Evolutionary conservation across 2,888 invertebrate genomes (phyloP).

Genomic region (Piscicola geometra): DNA sequence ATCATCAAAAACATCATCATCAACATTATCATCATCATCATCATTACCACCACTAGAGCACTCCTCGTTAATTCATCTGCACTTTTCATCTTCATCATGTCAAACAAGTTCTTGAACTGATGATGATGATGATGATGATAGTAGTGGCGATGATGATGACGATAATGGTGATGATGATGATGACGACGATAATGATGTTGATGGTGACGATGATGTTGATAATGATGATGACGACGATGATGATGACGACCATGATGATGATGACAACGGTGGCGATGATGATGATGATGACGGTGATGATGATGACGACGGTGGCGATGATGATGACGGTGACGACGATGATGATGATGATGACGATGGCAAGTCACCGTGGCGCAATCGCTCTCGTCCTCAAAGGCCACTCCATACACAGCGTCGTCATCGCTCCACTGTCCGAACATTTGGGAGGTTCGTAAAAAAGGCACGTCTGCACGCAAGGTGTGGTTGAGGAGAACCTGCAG

Average conservation of each 20-base stretch:
- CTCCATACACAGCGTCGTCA: neutral
- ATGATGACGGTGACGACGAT: slow-evolving; percentile 8
- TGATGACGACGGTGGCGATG: slow-evolving; percentile 19
- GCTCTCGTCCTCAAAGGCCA: neutral
- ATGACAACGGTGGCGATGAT: slow-evolving; percentile 11
- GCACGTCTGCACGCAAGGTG: too few species aligned
- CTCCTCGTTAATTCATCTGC: neutral
- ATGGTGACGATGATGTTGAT: neutral
- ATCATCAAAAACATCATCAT: slow-evolving; percentile 24
- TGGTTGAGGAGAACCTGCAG: too few species aligned
- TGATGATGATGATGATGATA: slow-evolving; percentile 34
- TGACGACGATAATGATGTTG: neutral
- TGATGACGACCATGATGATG: neutral
- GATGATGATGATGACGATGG: slow-evolving; percentile 15
- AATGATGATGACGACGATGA: too few species aligned
- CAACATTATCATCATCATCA: slow-evolving; percentile 15
- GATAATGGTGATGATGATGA: slow-evolving; percentile 11
- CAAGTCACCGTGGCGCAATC: neutral
- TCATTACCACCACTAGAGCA: neutral
- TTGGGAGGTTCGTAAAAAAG: too few species aligned
- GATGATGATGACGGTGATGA: slow-evolving; percentile 36
- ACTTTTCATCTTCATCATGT: slow-evolving; percentile 15
- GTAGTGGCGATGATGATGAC: slow-evolving; percentile 15
- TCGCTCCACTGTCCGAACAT: slow-evolving; percentile 1
- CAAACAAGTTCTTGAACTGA: slow-evolving; percentile 4